Evolutionary conservation across 2,888 invertebrate species (phyloP), one percentile per base, ranked within the genome.

Genomic region (Cerastoderma edule): DNA sequence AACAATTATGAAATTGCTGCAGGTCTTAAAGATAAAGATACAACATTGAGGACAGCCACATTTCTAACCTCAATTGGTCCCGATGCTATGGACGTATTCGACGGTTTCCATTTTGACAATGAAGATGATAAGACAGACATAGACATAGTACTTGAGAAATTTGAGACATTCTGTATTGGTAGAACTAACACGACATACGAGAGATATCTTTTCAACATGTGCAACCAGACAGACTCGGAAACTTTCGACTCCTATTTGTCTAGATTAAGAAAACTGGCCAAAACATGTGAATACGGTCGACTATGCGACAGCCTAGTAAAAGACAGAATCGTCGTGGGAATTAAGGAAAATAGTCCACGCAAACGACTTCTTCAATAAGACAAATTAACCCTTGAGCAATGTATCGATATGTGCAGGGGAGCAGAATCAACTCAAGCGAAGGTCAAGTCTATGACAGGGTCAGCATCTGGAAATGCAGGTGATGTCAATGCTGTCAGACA

Each of bases 141-240:
- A 28, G 57, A 69, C 19, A 60, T 39, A 16, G 72, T 78, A 16
- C 39, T 69, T 19, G 65, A 72, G 32, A 77, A 72, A 67, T 75
- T 75, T 54, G 77, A 77, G 44, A 53, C 65, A 5, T 77, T 67
- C 46, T 75, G 72, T 39, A 30, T 69, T 22, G 60, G 69, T 10
- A 69, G 60, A 69, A 57, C 60, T n/a, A 67, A 67, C 39, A 35
- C 56, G 19, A 67, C 60, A 33, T 60, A 75, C 33, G 83, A 83
- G 32, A 50, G 80, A 35, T 80, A 80, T 63, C 48, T 8, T 8
- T 83, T 83, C 56, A 81, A 81, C 24, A 75, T 39, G 32, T 24
- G 78, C 33, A 56, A n/a, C 8, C 67, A 67, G 44, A 13, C 33
- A 10, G 30, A 65, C 16, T 19, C 30, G 35, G 71, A 71, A 65